These are phyloP conservation scores for Drosophila paranaensis DNA, from an alignment of 2,888 invertebrate genomes.

Conservation along the genomic window DNA sequence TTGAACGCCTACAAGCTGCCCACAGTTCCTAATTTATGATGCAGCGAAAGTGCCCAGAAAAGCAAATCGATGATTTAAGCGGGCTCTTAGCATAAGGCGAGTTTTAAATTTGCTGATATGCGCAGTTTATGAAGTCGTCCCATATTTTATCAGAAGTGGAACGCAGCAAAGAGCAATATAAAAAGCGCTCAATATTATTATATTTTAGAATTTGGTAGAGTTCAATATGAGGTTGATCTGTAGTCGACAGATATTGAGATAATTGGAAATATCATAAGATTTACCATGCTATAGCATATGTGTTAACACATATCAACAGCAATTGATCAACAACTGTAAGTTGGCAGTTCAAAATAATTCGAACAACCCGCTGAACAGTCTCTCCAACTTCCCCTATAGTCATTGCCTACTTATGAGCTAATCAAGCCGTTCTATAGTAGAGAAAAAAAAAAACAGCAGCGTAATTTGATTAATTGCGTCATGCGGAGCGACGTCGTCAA, in stretches of 20 bases:
- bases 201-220: not conserved
- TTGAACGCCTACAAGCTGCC: slow-evolving; percentile 53
- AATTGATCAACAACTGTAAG: not conserved
- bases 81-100: not conserved
- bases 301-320: not conserved
- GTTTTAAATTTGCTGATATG: slow-evolving; percentile 3
- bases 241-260: not conserved
- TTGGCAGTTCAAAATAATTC: not conserved
- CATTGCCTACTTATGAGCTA: slow-evolving; percentile 68
- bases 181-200: not conserved
- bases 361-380: slow-evolving; percentile 13
- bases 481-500: slow-evolving; percentile 71
- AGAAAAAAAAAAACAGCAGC: slow-evolving; percentile 36
- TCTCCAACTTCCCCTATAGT: slow-evolving; percentile 4
- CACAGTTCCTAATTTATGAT: slow-evolving; percentile 37
- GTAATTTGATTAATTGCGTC: slow-evolving; percentile 82
- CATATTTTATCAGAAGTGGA: slow-evolving; percentile 2
- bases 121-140: slow-evolving; percentile 1
- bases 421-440: slow-evolving; percentile 51
- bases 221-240: not conserved
- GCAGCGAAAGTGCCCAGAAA: slow-evolving; percentile 42
- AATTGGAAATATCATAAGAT: not conserved
- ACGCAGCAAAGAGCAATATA: not conserved
- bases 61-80: slow-evolving; percentile 35
- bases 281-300: no score